Conservation (phyloP, 2,888 invertebrate genomes). For the Tolmerus cingulatus region DNA sequence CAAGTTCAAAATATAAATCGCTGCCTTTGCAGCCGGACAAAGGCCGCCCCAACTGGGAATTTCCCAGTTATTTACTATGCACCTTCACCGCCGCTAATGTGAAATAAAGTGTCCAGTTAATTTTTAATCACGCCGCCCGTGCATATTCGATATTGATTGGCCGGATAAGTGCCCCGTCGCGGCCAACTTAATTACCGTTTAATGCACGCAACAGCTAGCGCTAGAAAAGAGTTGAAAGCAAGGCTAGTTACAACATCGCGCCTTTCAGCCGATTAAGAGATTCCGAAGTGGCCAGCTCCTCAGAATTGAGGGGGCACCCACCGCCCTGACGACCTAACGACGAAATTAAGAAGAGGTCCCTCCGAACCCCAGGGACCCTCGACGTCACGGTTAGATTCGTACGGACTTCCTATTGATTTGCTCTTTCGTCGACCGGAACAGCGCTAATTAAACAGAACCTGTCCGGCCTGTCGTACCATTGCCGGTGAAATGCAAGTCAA, state of each 20-base stretch:
- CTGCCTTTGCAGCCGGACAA: background rate
- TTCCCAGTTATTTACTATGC: background rate
- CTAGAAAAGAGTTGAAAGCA: background rate
- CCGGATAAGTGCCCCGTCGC: background rate
- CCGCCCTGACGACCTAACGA: background rate
- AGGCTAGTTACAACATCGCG: constrained; percentile 6
- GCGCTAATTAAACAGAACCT: background rate
- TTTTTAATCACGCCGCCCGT: background rate
- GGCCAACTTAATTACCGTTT: constrained; percentile 14
- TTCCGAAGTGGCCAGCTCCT: background rate
- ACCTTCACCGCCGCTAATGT: background rate
- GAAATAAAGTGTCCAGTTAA: constrained; percentile 23
- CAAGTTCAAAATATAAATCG: background rate
- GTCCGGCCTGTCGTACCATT: background rate
- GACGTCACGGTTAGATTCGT: background rate
- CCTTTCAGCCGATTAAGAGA: background rate
- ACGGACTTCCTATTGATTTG: background rate
- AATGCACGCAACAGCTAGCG: background rate
- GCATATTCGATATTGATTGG: constrained; percentile 22
- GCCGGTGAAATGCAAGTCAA: background rate
- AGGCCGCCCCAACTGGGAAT: background rate
- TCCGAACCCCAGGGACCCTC: background rate
- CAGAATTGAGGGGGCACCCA: background rate
- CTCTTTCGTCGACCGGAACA: background rate
- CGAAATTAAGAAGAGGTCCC: background rate